These are phyloP conservation scores for Dicyrtomina minuta DNA, from an alignment of 2,888 invertebrate species.

Conservation along the genomic window DNA sequence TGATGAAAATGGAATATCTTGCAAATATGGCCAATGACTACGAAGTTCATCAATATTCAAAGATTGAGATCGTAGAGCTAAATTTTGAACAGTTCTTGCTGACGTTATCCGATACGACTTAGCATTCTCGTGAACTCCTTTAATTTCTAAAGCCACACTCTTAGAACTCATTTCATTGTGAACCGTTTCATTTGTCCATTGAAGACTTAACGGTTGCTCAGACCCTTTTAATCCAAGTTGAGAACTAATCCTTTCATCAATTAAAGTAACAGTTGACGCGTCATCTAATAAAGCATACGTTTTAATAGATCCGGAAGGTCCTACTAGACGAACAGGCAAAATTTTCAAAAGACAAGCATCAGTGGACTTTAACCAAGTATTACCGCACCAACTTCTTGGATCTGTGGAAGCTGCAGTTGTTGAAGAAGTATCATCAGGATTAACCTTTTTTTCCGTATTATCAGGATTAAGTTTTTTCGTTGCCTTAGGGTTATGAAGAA, in stretches of 20 bases:
- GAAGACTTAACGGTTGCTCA: too few relatives aligned
- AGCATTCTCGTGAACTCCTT: background rate
- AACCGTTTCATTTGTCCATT: too few relatives aligned
- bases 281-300: slow-evolving; percentile 30
- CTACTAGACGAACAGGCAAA: slow-evolving; percentile 11
- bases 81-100: slow-evolving; percentile 5
- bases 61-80: slow-evolving; percentile 23
- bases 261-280: slow-evolving; percentile 18
- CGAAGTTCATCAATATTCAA: background rate
- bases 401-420: too few relatives aligned
- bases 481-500: slow-evolving; percentile 6
- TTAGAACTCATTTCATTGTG: too few relatives aligned
- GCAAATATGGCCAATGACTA: slow-evolving; percentile 17
- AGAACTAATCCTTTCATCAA: slow-evolving; percentile 14
- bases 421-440: too few relatives aligned
- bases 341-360: slow-evolving; percentile 20
- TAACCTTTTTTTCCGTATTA: too few relatives aligned
- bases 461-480: too few relatives aligned
- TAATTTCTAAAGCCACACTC: background rate
- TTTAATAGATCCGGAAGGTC: background rate
- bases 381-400: too few relatives aligned
- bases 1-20: background rate
- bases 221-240: too few relatives aligned
- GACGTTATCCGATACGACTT: background rate
- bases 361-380: too few relatives aligned